Conservation (phyloP, 2,797 vertebrate species). For the Gallinago nigripennis region DNA sequence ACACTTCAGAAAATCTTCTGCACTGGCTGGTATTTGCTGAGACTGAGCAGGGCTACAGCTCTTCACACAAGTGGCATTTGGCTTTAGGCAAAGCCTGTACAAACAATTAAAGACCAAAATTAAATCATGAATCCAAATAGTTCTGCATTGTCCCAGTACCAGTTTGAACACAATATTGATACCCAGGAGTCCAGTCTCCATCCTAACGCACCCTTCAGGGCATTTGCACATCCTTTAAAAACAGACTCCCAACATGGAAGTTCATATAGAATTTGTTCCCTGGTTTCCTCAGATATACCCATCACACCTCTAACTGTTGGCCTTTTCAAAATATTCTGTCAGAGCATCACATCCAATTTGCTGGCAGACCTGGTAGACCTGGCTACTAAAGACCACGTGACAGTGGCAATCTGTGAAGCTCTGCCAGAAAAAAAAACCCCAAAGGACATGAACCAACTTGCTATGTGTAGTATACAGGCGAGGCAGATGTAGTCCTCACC, state of each 20-base stretch:
- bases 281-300: neutral
- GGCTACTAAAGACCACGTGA: neutral
- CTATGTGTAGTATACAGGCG: rapidly evolving
- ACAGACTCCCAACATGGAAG: neutral
- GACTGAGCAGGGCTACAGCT: neutral
- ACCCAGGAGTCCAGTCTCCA: neutral
- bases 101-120: neutral
- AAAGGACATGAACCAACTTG: neutral
- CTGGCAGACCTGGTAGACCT: neutral
- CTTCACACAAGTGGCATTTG: neutral
- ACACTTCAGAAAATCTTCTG: neutral
- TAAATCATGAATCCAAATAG: neutral
- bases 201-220: neutral
- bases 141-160: neutral
- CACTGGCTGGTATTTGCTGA: neutral
- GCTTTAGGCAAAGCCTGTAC: neutral
- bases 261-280: neutral
- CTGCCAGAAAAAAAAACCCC: neutral
- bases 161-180: neutral
- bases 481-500: neutral
- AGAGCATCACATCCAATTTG: neutral
- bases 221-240: neutral
- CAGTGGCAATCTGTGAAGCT: neutral
- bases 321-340: neutral
- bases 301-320: neutral